Evolutionary conservation across 2,888 invertebrate genomes (phyloP).

Genomic region (Dolichomitus sp.): DNA sequence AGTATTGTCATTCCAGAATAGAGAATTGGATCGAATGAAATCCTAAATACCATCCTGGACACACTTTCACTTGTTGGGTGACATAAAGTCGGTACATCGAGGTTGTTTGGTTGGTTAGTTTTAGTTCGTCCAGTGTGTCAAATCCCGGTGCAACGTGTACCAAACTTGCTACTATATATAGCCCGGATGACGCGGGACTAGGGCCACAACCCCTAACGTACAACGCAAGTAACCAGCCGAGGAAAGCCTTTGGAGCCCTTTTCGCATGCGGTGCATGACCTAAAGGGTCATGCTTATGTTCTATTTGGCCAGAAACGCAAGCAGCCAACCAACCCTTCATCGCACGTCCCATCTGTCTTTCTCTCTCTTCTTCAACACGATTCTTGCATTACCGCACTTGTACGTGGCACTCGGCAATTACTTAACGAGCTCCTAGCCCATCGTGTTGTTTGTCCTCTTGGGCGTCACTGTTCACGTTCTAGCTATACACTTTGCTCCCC

Average conservation of each 20-base stretch:
- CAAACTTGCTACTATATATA: not conserved
- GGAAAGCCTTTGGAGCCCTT: constrained; percentile 31
- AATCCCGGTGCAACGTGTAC: not conserved
- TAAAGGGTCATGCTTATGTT: constrained; percentile 21
- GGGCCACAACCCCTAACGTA: constrained; percentile 3
- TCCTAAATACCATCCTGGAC: too few species aligned
- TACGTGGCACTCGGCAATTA: constrained; percentile 75
- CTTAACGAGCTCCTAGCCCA: constrained; percentile 79
- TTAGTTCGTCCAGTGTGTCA: not conserved
- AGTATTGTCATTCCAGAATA: too few species aligned
- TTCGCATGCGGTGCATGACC: constrained; percentile 32
- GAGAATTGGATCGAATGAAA: too few species aligned
- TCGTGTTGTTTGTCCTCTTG: constrained; percentile 73
- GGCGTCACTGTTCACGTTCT: constrained; percentile 58
- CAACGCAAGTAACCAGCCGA: constrained; percentile 23
- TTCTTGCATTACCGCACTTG: constrained; percentile 81
- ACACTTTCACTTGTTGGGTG: too few species aligned
- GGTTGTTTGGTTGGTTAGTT: constrained; percentile 7
- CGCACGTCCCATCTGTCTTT: constrained; percentile 51
- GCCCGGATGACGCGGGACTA: not conserved
- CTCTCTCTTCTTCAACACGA: constrained; percentile 76
- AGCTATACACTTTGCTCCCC: constrained; percentile 16
- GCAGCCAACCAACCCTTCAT: constrained; percentile 52
- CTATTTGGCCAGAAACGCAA: constrained; percentile 58
- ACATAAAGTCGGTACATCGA: constrained; percentile 11